Base-by-base conservation (phyloP, 2,888 invertebrate species). In the Arrhopalites spinosus region DNA sequence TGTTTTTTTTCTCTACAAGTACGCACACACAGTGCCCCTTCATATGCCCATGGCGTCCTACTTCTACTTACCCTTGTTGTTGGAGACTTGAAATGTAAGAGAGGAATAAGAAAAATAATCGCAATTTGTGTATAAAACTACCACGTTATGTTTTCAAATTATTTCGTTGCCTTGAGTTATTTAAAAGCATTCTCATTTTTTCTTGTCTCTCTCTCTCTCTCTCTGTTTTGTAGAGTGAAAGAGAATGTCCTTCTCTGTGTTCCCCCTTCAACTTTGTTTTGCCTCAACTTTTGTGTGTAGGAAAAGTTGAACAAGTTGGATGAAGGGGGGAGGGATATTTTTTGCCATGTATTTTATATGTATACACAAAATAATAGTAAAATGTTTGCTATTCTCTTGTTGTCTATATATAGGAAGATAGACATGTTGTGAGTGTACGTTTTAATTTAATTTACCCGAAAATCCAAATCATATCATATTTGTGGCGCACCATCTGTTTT, bases 141-240 rank as follows among this genome's bases (percentile, higher is more conserved):
- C 47, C n/a, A 25, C 47, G 59, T 71, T 61, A 15, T 71, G 59
- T 59, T 71, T 71, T 59, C 43, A 61, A 43, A 71, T 71, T 71
- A 71, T 71, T 71, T 71, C 59, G 13, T 71, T 43, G 71, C 71
- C 71, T 71, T 43, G 71, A 71, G 71, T 45, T 59, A 71, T 71
- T 71, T 71, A 25, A 59, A 59, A 71, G 47, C 30, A 59, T 27
- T 43, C 30, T 15, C 36, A 30, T 45, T 59, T 43, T 70, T 56
- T 59, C 59, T 23, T 15, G 11, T 59, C 59, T 59, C 20, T 59
- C 23, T 59, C 59, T 59, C 59, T 59, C 5, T 59, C 59, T 13
- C 13, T 53, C 3, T 8, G n/a, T 53, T 13, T 53, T 17, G n/a
- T n/a, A n/a, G n/a, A n/a, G n/a, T n/a, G n/a, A n/a, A n/a, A n/a